These are phyloP conservation scores for Philonicus albiceps DNA, from an alignment of 2,888 invertebrate species.

Conservation along the genomic window DNA sequence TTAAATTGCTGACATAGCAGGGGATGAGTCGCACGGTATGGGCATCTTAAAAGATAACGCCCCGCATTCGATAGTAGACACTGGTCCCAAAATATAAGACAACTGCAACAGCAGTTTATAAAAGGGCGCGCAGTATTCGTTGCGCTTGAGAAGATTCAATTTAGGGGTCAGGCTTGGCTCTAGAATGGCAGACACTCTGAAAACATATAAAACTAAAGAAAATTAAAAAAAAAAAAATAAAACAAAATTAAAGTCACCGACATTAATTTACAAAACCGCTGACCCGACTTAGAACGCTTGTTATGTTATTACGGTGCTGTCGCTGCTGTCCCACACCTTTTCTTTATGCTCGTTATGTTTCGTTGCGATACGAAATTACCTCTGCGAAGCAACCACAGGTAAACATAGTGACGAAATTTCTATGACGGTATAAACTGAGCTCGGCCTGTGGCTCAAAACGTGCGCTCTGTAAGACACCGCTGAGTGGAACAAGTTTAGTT, in stretches of 20 bases:
- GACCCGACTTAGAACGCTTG: neutral
- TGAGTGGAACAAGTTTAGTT: constrained; percentile 33
- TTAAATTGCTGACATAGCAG: neutral
- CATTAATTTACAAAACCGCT: neutral
- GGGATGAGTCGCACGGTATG: neutral
- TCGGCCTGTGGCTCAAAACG: neutral
- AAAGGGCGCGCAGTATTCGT: neutral
- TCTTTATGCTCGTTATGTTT: neutral
- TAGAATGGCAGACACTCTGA: neutral
- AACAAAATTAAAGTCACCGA: neutral
- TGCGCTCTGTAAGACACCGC: neutral
- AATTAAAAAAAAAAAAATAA: neutral
- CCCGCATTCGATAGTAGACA: neutral
- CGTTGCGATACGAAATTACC: neutral
- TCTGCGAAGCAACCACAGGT: neutral
- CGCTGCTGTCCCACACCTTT: constrained; percentile 3
- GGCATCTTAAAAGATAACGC: neutral
- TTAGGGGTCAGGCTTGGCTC: neutral
- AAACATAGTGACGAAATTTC: constrained; percentile 1
- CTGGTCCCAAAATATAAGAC: constrained; percentile 13
- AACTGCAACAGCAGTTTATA: neutral
- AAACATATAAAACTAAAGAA: neutral
- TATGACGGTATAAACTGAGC: constrained; percentile 33
- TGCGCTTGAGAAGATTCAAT: neutral
- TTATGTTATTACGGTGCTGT: neutral